phyloP scores from a whole-genome alignment of 1,140 invertebrate genomes.

The Drosophila auraria region DNA sequence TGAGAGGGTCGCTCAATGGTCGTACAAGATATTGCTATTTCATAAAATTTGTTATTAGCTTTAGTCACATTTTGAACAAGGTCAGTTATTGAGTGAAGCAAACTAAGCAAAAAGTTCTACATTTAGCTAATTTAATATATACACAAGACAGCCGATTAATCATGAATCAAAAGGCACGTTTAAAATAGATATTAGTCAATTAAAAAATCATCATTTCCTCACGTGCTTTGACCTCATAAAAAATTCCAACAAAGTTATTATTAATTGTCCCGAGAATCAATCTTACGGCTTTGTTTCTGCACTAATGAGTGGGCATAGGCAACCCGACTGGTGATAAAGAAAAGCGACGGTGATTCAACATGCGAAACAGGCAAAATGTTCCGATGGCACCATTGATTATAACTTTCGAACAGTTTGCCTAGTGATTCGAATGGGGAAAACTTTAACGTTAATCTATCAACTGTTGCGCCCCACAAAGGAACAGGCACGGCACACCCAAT shows the following conservation, averaged over 20 bases:
- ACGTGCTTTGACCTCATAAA: conserved; percentile 20
- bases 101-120: too few relatives aligned
- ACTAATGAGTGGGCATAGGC: conserved; percentile 17
- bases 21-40: not conserved
- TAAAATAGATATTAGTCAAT: conserved; percentile 11
- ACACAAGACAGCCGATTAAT: not conserved
- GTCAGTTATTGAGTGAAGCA: conserved; percentile 10
- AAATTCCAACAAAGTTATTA: conserved; percentile 10
- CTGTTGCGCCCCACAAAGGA: conserved; percentile 30
- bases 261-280: conserved; percentile 31
- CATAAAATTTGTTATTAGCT: not conserved
- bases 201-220: conserved; percentile 14
- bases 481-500: conserved; percentile 14
- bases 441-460: conserved; percentile 39
- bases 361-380: conserved; percentile 16
- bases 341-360: conserved; percentile 26
- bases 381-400: conserved; percentile 21
- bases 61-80: conserved; percentile 13
- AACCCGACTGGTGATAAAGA: conserved; percentile 15
- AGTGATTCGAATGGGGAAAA: conserved; percentile 17
- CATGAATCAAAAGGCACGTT: conserved; percentile 9
- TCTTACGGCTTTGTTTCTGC: conserved; percentile 9
- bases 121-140: not conserved
- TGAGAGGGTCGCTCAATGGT: not conserved
- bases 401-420: conserved; percentile 40